phyloP scores from a whole-genome alignment of 2,888 invertebrate genomes.

The Parnassius mnemosyne region DNA sequence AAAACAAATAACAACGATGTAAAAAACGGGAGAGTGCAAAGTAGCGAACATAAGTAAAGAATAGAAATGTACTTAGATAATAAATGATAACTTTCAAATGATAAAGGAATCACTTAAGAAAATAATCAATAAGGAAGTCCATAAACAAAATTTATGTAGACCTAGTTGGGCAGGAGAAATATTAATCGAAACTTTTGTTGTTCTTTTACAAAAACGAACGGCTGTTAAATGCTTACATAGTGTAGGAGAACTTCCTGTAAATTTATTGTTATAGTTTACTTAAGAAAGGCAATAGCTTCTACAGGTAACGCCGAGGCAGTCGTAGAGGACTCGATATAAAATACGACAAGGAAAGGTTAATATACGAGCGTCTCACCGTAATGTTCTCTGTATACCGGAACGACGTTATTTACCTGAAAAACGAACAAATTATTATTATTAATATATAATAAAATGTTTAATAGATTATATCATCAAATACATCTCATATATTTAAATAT shows the following conservation, averaged over 20 bases:
- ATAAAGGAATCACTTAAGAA: constrained; percentile 15
- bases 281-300: constrained; percentile 59
- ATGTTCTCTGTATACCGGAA: constrained; percentile 28
- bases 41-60: too few species aligned
- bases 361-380: constrained; percentile 37
- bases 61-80: too few species aligned
- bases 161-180: constrained; percentile 2
- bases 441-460: too few species aligned
- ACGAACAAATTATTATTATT: constrained; percentile 42
- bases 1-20: constrained; percentile 11
- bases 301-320: constrained; percentile 40
- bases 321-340: constrained; percentile 57
- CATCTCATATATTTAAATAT: too few species aligned
- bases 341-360: constrained; percentile 45
- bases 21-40: neutral
- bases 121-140: constrained; percentile 6
- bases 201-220: constrained; percentile 47
- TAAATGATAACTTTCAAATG: too few species aligned
- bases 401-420: constrained; percentile 52
- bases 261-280: constrained; percentile 71
- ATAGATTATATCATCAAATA: too few species aligned
- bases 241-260: constrained; percentile 48
- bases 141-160: constrained; percentile 14
- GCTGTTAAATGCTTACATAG: constrained; percentile 53
- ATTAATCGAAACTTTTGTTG: constrained; percentile 26